Conservation (phyloP, 2,888 invertebrate species). For the Latrodectus elegans region DNA sequence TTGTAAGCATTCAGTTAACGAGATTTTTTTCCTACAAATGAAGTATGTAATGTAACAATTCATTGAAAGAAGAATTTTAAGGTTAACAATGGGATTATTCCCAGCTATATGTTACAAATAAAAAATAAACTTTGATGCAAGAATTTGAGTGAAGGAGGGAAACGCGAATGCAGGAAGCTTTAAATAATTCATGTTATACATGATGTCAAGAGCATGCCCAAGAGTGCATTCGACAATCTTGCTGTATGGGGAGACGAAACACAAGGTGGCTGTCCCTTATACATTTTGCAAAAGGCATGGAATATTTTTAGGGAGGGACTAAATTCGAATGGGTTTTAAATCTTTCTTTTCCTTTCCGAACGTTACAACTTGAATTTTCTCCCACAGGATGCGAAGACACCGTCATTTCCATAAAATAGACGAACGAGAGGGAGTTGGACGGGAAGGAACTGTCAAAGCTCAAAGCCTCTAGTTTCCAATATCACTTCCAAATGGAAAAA, state of each 20-base stretch:
- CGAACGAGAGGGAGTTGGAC: neutral
- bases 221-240: conserved; percentile 10
- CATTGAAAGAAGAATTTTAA: neutral
- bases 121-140: neutral
- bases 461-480: conserved; percentile 34
- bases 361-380: conserved; percentile 29
- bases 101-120: neutral
- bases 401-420: neutral
- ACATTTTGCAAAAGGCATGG: conserved; percentile 43
- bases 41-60: neutral
- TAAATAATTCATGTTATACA: conserved; percentile 56
- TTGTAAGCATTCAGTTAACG: too few relatives aligned
- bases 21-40: too few relatives aligned
- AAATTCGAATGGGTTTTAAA: conserved; percentile 44
- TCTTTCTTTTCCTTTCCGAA: conserved; percentile 22
- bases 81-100: neutral
- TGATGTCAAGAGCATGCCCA: conserved; percentile 41
- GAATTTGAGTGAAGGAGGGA: neutral
- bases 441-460: conserved; percentile 44
- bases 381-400: conserved; percentile 29
- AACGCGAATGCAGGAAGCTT: neutral
- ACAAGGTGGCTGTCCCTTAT: conserved; percentile 22
- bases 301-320: neutral
- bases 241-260: neutral
- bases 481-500: conserved; percentile 37